These are phyloP conservation scores for Tupiocoris notatus DNA, from an alignment of 2,888 invertebrate species.

Conservation along the genomic window DNA sequence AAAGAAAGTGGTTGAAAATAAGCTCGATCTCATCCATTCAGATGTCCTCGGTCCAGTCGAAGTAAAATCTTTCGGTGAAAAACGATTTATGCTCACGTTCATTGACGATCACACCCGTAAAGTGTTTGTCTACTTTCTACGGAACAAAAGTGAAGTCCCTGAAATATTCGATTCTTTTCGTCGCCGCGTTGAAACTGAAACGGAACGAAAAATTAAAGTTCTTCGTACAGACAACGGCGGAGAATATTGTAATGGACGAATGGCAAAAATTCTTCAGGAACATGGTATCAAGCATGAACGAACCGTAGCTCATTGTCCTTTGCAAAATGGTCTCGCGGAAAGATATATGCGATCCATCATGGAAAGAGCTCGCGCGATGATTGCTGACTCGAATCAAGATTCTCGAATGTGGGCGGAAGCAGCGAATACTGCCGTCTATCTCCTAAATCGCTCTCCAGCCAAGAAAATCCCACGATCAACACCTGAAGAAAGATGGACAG, in stretches of 20 bases:
- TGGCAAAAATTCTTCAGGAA: conserved; percentile 45
- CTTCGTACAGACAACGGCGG: conserved; percentile 33
- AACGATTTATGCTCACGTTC: conserved; percentile 26
- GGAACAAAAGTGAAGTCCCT: conserved; percentile 10
- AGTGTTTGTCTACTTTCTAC: conserved; percentile 18
- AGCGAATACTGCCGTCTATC: conserved; percentile 51
- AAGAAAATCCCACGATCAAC: conserved; percentile 26
- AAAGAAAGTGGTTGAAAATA: background rate
- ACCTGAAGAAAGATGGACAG: conserved; percentile 27
- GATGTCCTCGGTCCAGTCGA: conserved; percentile 45
- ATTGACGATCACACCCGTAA: conserved; percentile 27
- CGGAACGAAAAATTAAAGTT: conserved; percentile 12
- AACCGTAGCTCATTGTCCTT: conserved; percentile 37
- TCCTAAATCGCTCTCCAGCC: conserved; percentile 51
- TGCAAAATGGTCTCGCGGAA: conserved; percentile 43
- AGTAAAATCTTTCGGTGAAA: conserved; percentile 48
- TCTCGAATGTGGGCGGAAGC: conserved; percentile 51
- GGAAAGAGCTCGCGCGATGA: conserved; percentile 50
- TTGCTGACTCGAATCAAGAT: conserved; percentile 49
- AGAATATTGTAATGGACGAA: conserved; percentile 46
- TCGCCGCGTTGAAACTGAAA: conserved; percentile 14
- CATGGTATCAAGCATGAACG: conserved; percentile 35
- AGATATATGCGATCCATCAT: conserved; percentile 22
- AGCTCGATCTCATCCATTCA: background rate
- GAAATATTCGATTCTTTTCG: conserved; percentile 15